Evolutionary conservation across 2,113 vertebrate species (phyloP).

Genomic region (Bufo bufo): DNA sequence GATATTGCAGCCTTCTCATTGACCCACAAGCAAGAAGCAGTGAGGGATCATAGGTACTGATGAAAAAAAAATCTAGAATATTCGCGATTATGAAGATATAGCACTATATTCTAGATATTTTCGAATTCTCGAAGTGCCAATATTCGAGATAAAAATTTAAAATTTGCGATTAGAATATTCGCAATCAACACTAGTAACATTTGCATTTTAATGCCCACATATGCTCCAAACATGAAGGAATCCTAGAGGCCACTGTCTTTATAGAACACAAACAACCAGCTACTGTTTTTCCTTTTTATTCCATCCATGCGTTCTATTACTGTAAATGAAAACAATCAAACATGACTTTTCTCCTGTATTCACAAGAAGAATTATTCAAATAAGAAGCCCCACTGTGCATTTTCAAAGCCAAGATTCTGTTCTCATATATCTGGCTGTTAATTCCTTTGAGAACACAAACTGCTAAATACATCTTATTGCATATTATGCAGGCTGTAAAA

Average conservation of each 20-base stretch:
- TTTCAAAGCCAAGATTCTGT: slow-evolving; percentile 2
- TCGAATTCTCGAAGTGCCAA: too few species aligned
- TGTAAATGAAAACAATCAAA: slow-evolving; percentile 13
- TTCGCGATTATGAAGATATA: too few species aligned
- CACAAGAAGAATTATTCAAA: slow-evolving; percentile 15
- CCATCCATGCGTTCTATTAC: not conserved
- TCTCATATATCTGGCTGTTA: not conserved
- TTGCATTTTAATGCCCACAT: not conserved
- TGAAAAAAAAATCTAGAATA: too few species aligned
- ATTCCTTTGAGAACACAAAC: slow-evolving; percentile 3
- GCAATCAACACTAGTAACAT: not conserved
- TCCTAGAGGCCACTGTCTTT: not conserved
- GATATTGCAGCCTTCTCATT: too few species aligned
- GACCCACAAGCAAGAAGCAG: too few species aligned
- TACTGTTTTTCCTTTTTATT: not conserved
- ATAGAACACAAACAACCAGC: not conserved
- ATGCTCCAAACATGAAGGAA: not conserved
- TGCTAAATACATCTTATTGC: slow-evolving; percentile 15
- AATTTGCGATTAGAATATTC: too few species aligned
- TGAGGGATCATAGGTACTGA: too few species aligned
- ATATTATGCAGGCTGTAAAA: slow-evolving; percentile 17
- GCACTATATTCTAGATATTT: too few species aligned
- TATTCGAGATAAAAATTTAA: too few species aligned
- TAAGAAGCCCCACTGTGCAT: not conserved
- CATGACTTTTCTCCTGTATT: not conserved